These are phyloP conservation scores for Microplitis deprimator DNA, from an alignment of 2,888 invertebrate species.

Conservation along the genomic window DNA sequence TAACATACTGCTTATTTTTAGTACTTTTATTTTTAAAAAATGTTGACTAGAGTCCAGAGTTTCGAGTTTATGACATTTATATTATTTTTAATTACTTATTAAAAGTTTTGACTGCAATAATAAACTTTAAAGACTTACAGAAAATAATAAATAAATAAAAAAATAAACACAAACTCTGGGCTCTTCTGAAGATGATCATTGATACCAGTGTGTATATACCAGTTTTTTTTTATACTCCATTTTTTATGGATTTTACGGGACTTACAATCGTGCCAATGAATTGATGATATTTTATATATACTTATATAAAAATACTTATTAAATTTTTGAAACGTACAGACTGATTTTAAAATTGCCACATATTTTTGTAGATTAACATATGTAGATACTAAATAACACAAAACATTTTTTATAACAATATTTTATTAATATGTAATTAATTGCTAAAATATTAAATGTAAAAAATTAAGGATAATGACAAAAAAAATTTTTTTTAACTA, in stretches of 20 bases:
- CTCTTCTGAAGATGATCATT: background rate
- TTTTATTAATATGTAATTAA: conserved; percentile 2
- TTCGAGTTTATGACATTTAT: background rate
- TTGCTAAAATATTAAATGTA: background rate
- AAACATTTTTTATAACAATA: conserved; percentile 27
- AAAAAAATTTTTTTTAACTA: background rate
- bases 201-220: conserved; percentile 10
- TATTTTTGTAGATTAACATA: conserved; percentile 36
- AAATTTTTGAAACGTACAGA: conserved; percentile 26
- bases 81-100: conserved; percentile 1
- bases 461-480: background rate
- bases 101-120: background rate
- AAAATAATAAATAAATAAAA: background rate
- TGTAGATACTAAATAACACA: conserved; percentile 5
- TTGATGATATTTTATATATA: conserved; percentile 35
- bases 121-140: background rate
- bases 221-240: conserved; percentile 24
- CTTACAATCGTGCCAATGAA: conserved; percentile 39
- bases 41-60: background rate
- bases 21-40: background rate
- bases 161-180: background rate
- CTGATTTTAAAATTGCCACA: conserved; percentile 34
- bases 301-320: background rate
- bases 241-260: conserved; percentile 12
- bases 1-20: background rate